These are phyloP conservation scores for Leucoraja erinaceus DNA, from an alignment of 2,113 vertebrate species.

Conservation along the genomic window DNA sequence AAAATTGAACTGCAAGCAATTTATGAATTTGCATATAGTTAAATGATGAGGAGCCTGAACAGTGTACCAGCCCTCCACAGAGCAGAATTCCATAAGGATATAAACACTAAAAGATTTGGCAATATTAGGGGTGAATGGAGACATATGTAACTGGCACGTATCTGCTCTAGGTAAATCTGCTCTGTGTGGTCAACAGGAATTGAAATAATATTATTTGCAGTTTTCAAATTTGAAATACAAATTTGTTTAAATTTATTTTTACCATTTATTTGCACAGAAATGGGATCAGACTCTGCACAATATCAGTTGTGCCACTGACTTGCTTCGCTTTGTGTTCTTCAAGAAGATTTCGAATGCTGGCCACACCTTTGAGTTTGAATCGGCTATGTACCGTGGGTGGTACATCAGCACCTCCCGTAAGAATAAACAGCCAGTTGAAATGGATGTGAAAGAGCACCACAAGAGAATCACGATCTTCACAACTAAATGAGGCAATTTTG, in stretches of 20 bases:
- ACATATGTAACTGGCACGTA: not conserved
- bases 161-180: too few relatives aligned
- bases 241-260: not conserved
- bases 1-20: not conserved
- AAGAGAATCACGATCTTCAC: not conserved
- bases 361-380: not conserved
- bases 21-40: not conserved
- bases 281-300: not conserved
- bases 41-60: not conserved
- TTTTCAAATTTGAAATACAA: not conserved
- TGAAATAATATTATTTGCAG: not conserved
- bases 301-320: constrained; percentile 3
- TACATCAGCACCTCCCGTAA: not conserved
- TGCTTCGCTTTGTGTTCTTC: constrained; percentile 12
- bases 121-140: not conserved
- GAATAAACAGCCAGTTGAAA: not conserved
- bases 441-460: not conserved
- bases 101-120: not conserved
- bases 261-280: not conserved
- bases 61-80: not conserved
- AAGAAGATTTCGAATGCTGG: not conserved
- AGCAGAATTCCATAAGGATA: not conserved
- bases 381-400: not conserved
- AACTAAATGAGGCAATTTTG: not conserved
- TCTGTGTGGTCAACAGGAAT: not conserved